Evolutionary conservation across 1,140 invertebrate genomes (phyloP).

Genomic region (Nasonia giraulti): DNA sequence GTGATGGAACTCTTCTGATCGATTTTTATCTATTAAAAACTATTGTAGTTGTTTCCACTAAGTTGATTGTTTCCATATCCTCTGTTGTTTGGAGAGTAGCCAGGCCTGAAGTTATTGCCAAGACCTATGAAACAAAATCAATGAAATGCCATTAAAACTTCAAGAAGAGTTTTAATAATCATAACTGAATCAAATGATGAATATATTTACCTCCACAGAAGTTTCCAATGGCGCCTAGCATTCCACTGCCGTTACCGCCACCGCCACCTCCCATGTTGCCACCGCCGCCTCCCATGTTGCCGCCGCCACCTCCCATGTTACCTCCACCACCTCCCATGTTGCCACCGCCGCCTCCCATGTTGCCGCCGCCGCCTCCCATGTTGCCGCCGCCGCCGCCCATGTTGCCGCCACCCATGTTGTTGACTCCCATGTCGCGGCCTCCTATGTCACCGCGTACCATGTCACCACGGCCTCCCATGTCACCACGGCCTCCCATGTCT

Average conservation of each 20-base stretch:
- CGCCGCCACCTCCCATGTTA: conserved; percentile 70
- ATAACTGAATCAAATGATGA: neutral
- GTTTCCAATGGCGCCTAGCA: conserved; percentile 69
- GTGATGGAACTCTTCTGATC: neutral
- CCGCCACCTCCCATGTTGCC: conserved; percentile 66
- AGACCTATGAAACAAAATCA: conserved; percentile 61
- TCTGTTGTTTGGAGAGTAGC: conserved; percentile 70
- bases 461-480: conserved; percentile 65
- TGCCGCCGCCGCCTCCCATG: conserved; percentile 66
- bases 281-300: conserved; percentile 62
- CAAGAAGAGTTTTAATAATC: conserved; percentile 35
- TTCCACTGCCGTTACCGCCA: conserved; percentile 65
- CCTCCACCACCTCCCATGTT: conserved; percentile 66
- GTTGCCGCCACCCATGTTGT: conserved; percentile 60
- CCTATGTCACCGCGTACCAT: conserved; percentile 62
- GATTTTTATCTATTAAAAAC: conserved; percentile 65
- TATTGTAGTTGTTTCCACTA: conserved; percentile 73
- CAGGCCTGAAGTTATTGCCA: conserved; percentile 72
- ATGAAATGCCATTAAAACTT: neutral
- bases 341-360: conserved; percentile 66
- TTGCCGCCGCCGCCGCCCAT: conserved; percentile 64
- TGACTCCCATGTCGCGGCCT: conserved; percentile 65
- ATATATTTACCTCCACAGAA: conserved; percentile 47
- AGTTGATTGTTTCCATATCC: conserved; percentile 70
- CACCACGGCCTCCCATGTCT: conserved; percentile 19